A percentile compares a stretch with the other conserved stretches of the same genome.
phyloP scores from a whole-genome alignment of 2,797 vertebrate species.

The Myioborus melanocephalus region DNA sequence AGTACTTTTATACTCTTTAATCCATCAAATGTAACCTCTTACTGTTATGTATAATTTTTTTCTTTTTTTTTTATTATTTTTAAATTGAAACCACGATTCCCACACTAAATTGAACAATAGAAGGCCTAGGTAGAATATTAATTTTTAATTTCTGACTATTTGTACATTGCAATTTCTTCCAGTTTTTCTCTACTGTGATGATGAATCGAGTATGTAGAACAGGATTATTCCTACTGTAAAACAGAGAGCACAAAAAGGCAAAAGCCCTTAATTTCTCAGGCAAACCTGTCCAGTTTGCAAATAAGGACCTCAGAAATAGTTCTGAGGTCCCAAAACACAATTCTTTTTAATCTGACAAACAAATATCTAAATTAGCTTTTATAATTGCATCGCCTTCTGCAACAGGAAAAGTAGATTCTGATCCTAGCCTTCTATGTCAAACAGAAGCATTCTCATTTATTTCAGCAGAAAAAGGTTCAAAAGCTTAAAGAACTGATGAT shows the following conservation, averaged over 20 bases:
- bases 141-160: not conserved
- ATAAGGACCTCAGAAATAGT: not conserved
- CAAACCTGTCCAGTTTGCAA: not conserved
- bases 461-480: not conserved
- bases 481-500: not conserved
- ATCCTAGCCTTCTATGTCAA: not conserved
- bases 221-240: not conserved
- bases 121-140: not conserved
- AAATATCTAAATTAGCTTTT: not conserved
- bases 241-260: not conserved
- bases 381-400: not conserved
- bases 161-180: not conserved
- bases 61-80: no score
- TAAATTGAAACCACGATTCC: not conserved
- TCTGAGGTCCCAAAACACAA: not conserved
- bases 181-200: not conserved
- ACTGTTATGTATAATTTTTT: not conserved
- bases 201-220: not conserved
- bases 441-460: not conserved
- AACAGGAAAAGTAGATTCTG: not conserved
- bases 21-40: not conserved
- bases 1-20: not conserved
- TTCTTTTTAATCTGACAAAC: not conserved
- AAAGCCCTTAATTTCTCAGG: not conserved
- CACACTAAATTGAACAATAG: not conserved